Percentiles rank a stretch among this genome's conserved stretches.
Evolutionary conservation across 2,797 vertebrate genomes (phyloP).

Genomic region (Onychomys torridus): DNA sequence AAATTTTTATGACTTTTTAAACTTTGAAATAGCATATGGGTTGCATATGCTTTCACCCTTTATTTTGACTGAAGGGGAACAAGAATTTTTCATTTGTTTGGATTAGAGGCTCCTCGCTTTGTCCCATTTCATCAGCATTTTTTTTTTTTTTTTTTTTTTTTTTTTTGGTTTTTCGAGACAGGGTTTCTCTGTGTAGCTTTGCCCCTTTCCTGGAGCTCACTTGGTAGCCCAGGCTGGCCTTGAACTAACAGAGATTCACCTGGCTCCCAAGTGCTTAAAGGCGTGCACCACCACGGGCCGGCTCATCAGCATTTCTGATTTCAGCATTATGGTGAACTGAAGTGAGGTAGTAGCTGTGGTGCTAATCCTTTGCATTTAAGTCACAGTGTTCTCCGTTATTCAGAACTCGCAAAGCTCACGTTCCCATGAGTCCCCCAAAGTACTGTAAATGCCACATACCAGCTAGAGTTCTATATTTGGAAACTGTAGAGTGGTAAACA

Average conservation of each 20-base stretch:
- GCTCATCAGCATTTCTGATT: conserved; percentile 46
- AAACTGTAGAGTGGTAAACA: conserved; percentile 45
- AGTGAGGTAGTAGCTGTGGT: not conserved
- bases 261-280: too few relatives aligned
- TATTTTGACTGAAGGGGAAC: conserved; percentile 42
- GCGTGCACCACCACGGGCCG: too few relatives aligned
- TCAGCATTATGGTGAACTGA: conserved; percentile 24
- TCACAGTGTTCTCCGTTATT: conserved; percentile 35
- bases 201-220: too few relatives aligned
- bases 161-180: too few relatives aligned
- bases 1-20: conserved; percentile 26
- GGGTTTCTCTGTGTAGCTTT: too few relatives aligned
- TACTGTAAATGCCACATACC: not conserved
- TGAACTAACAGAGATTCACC: too few relatives aligned
- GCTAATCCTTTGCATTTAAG: conserved; percentile 16
- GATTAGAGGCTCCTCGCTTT: not conserved
- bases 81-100: conserved; percentile 42
- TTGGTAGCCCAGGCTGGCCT: too few relatives aligned
- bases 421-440: conserved; percentile 44
- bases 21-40: conserved; percentile 6
- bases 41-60: not conserved
- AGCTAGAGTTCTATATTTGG: conserved; percentile 62
- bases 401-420: conserved; percentile 26
- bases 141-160: too few relatives aligned
- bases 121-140: conserved; percentile 21